phyloP scores from a whole-genome alignment of 2,888 invertebrate species.

The Apamea monoglypha region DNA sequence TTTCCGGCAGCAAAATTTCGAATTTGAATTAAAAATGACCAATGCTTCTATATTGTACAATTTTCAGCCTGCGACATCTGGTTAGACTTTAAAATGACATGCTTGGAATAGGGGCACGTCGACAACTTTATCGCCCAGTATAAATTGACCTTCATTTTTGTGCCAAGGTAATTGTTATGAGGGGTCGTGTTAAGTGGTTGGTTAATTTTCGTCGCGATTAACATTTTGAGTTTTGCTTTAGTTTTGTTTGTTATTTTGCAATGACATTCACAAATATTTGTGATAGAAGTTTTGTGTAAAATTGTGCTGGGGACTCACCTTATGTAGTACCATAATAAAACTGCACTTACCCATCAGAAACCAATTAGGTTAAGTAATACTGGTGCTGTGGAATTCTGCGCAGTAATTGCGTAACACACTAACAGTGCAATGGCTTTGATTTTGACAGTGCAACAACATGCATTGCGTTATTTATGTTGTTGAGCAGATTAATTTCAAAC shows the following conservation, averaged over 20 bases:
- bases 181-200: not conserved
- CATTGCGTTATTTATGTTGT: no score
- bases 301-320: not conserved
- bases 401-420: no score
- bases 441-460: no score
- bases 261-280: conserved; percentile 10
- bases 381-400: no score
- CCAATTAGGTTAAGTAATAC: not conserved
- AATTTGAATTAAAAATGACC: not conserved
- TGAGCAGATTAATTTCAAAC: no score
- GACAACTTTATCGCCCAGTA: conserved; percentile 10
- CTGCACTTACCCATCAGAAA: not conserved
- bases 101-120: not conserved
- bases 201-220: conserved; percentile 2
- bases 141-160: not conserved
- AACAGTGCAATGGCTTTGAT: no score
- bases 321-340: not conserved
- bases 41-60: not conserved
- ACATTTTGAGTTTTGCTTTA: conserved; percentile 22
- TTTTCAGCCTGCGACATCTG: conserved; percentile 3
- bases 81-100: conserved; percentile 2
- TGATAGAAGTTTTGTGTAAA: not conserved
- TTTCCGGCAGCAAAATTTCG: not conserved
- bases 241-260: conserved; percentile 26
- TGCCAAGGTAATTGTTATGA: not conserved